Evolutionary conservation across 1,140 invertebrate species (phyloP), one percentile per base, ranked within the genome.

Genomic region (Nephila pilipes): DNA sequence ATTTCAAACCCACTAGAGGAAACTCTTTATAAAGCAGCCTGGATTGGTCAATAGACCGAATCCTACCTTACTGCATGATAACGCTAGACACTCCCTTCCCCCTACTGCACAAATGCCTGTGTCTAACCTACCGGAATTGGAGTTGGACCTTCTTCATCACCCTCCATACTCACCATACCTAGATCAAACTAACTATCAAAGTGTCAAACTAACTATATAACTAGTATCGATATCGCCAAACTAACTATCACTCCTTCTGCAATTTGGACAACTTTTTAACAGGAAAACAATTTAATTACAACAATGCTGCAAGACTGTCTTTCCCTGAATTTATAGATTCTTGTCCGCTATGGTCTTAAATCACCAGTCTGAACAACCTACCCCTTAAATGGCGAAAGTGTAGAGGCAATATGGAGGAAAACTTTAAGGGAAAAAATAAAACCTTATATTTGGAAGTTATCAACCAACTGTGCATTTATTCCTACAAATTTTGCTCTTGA

Each of bases 251-350:
- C n/a, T 75, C 14, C n/a, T 75, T 38, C 38, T 22, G n/a, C n/a
- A 75, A 75, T 75, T 75, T 32, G 32, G 32, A 75, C 65, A 75
- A 75, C 32, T 75, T 75, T 75, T 75, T 75, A 29, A 25, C n/a
- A 58, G 65, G 65, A 75, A 75, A 75, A 2, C n/a, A 75, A 75
- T 75, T 75, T 25, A 75, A 75, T 25, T 75, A 4, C n/a, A 22
- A 29, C 5, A 25, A 25, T 29, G n/a, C n/a, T 1, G 12, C 12
- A 58, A 16, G 12, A 58, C 57, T 5, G 57, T 1, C 57, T 10
- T 58, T 5, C 57, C 57, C 2, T 2, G 57, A 58, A 58, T 58
- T 75, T 4, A 29, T 25, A 4, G 65, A 25, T 22, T 20, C 65
- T 29, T 22, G 1, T 25, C 5, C n/a, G 6, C 65, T 2, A 25